Evolutionary conservation across 2,888 invertebrate genomes (phyloP), one percentile per base, ranked within the genome.

Genomic region (Campopleginae sp.): DNA sequence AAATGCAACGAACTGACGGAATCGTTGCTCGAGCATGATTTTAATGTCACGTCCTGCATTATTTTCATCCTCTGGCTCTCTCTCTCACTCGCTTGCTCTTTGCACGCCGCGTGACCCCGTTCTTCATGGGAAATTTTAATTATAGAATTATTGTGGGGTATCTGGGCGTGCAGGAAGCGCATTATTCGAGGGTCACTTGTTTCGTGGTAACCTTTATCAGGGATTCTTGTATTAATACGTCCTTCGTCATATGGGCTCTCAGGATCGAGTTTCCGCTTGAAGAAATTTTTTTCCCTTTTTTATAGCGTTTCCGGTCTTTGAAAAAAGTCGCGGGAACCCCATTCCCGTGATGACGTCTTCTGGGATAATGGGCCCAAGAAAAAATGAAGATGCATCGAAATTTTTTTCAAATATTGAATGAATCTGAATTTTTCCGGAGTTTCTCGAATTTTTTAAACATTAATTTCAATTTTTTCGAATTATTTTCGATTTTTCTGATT

Each of bases 131-230:
- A 66, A 31, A 71, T 82, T 78, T 58, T 85, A 82, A 82, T 79
- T 85, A 85, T 85, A 85, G 79, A 85, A 85, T 82, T 27, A 58
- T 85, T 44, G 71, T 85, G 79, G 78, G 79, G 82, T 51, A 79
- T 79, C 75, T 79, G 54, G 79, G 75, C 48, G 23, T 70, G 65
- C 85, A 79, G 70, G 58, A 80, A 80, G 61, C 75, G 70, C 46
- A 71, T 82, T 82, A 85, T 79, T 82, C 75, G 71, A 75, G 85
- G 85, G 85, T 85, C 82, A 85, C 85, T 85, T 85, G 82, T 85
- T 85, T 82, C 85, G 71, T 79, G 71, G 74, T 79, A 79, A 85
- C 85, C 85, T 85, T 85, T 85, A 71, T n/a, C 27, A 23, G 51
- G 65, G 31, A 80, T 44, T 38, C 42, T 42, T 58, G 38, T n/a